Base-by-base conservation (phyloP, 2,888 invertebrate genomes). In the Chironomus tentans region DNA sequence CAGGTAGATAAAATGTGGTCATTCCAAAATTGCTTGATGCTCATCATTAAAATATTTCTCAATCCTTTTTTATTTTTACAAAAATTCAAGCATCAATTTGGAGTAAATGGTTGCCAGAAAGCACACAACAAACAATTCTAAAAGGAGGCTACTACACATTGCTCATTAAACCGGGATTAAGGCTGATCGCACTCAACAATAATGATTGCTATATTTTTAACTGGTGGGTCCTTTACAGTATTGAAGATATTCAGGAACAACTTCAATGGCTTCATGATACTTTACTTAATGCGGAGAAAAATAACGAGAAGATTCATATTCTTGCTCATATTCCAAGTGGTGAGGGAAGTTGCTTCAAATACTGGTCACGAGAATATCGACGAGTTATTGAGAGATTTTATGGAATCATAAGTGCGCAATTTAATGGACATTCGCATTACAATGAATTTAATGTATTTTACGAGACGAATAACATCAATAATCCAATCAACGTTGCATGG, bases 281-380 rank as follows among this genome's bases (percentile, higher is more conserved):
- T 73, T 84, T 97, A 3, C 84, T 87, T 70, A 84, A 88, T 77
- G 92, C 96, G 0, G 97, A 97, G 82, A 81, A 83, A 50, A 87
- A 87, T 1, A 87, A 87, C 0, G 93, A 95, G 81, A 87, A 88
- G 80, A 94, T 96, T 0, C 94, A 95, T 80, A 90, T 95, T 61
- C 85, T 97, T 70, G 88, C 90, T 0, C 97, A 97, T 80, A 89
- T 96, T 70, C 94, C 95, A 0, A 88, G 92, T 0, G 93, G 93
- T 4, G 86, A 86, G 1, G 80, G 83, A 13, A 89, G 90, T 78
- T 90, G 94, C 76, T 87, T 90, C 75, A 82, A 85, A 47, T 87
- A 90, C 0, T 97, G 94, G 92, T 85, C 88, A 0, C 85, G 88
- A 77, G 90, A 92, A 82, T 93, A 89, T 80, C 86, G 88, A 77